A percentile compares a stretch with the other conserved stretches of the same genome.
phyloP scores from a whole-genome alignment of 2,797 vertebrate genomes.

The Chromis chromis region DNA sequence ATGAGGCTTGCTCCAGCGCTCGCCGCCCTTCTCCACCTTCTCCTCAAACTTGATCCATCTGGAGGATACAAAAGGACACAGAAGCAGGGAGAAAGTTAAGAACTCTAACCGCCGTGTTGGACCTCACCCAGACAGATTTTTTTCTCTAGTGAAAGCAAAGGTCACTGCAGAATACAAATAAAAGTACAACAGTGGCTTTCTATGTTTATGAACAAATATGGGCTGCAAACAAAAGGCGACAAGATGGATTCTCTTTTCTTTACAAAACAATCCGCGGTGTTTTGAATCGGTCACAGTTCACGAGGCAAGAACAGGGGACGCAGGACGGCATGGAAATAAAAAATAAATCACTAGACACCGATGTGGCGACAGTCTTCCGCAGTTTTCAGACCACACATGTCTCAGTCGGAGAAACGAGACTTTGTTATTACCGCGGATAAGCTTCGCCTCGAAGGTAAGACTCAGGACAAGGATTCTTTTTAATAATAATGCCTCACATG shows the following conservation, averaged over 20 bases:
- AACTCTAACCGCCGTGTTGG: too few relatives aligned
- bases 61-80: not conserved
- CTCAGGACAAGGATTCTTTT: conserved; percentile 59
- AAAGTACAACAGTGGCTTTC: conserved; percentile 13
- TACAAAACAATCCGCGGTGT: conserved; percentile 53
- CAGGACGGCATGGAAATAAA: conserved; percentile 8
- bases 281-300: conserved; percentile 54
- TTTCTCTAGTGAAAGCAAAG: not conserved
- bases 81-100: not conserved
- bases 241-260: conserved; percentile 56
- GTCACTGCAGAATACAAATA: conserved; percentile 25
- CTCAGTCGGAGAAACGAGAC: conserved; percentile 19
- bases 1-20: conserved; percentile 98
- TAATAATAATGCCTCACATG: conserved; percentile 66
- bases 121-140: too few relatives aligned
- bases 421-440: conserved; percentile 7
- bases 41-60: conserved; percentile 99
- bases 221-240: conserved; percentile 44
- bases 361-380: not conserved
- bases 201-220: conserved; percentile 30
- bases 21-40: conserved; percentile 96
- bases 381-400: conserved; percentile 20
- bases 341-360: conserved; percentile 34
- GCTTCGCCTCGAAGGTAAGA: conserved; percentile 28
- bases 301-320: conserved; percentile 23